These are phyloP conservation scores for Pterois miles DNA, from an alignment of 2,797 vertebrate genomes.

Conservation along the genomic window DNA sequence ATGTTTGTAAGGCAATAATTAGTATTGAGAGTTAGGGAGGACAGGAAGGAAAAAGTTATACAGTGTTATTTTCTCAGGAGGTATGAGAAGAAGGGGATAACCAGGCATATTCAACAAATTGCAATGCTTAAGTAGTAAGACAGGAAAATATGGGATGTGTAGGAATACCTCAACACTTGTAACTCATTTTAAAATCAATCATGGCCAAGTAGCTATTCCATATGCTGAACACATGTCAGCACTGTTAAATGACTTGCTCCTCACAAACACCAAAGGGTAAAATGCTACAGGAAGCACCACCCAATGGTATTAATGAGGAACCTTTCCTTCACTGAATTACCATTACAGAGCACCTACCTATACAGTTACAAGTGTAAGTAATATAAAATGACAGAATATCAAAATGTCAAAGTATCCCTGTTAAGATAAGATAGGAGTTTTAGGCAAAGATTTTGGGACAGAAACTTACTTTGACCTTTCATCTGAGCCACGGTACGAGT, in stretches of 20 bases:
- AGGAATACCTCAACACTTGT: slow-evolving; percentile 62
- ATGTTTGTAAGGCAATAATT: slow-evolving; percentile 8
- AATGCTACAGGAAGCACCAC: slow-evolving; percentile 11
- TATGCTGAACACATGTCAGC: slow-evolving; percentile 2
- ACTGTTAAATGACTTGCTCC: background rate
- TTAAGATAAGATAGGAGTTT: slow-evolving; percentile 21
- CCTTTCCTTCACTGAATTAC: background rate
- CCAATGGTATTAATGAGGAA: slow-evolving; percentile 21
- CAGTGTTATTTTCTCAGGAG: slow-evolving; percentile 10
- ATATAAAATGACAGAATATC: slow-evolving; percentile 11
- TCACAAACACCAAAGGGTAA: slow-evolving; percentile 21
- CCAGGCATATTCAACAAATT: slow-evolving; percentile 15
- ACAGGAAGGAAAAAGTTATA: background rate
- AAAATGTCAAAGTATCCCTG: slow-evolving; percentile 57
- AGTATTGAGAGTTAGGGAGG: background rate
- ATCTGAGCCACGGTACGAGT: slow-evolving; percentile 86
- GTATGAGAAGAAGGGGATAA: slow-evolving; percentile 11
- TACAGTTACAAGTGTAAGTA: background rate
- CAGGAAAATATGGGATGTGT: background rate
- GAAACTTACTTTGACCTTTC: slow-evolving; percentile 86
- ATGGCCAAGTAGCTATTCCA: background rate
- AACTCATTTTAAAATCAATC: slow-evolving; percentile 20
- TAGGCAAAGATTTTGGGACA: slow-evolving; percentile 50
- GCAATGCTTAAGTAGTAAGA: background rate
- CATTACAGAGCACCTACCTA: background rate